These are phyloP conservation scores for Polypterus bichir DNA, from an alignment of 2,113 vertebrate genomes.

Conservation along the genomic window DNA sequence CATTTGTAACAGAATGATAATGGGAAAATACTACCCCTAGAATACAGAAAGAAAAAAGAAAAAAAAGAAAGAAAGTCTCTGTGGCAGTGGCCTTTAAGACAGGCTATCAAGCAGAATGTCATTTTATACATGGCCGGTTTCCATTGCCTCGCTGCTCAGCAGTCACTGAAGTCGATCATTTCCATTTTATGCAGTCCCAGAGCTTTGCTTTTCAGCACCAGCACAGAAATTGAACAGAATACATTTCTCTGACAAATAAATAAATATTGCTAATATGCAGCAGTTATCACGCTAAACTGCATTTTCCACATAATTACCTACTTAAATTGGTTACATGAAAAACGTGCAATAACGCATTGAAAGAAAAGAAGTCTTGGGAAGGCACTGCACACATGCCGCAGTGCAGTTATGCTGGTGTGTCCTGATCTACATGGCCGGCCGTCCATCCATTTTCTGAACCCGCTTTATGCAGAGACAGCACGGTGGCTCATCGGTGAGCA, in stretches of 20 bases:
- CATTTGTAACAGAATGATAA: neutral
- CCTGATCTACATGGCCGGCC: too few species aligned
- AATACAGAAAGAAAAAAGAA: neutral
- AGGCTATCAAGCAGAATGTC: conserved; percentile 19
- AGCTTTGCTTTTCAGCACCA: conserved; percentile 47
- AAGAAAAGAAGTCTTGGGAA: too few species aligned
- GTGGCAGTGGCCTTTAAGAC: conserved; percentile 13
- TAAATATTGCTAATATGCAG: neutral
- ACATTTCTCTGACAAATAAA: neutral
- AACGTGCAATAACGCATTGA: too few species aligned
- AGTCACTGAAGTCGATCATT: conserved; percentile 45
- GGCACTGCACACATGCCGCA: too few species aligned
- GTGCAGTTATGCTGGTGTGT: too few species aligned
- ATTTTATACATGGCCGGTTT: conserved; percentile 9
- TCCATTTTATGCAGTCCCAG: conserved; percentile 31
- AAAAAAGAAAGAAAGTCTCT: neutral
- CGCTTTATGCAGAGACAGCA: too few species aligned
- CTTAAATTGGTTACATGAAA: too few species aligned
- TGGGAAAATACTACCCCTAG: neutral
- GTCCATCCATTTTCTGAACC: too few species aligned
- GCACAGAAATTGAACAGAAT: neutral
- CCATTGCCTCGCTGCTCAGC: conserved; percentile 27
- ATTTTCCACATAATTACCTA: too few species aligned
- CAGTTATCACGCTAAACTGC: too few species aligned
- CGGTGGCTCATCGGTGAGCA: too few species aligned